These are phyloP conservation scores for Paradoxurus hermaphroditus DNA, from an alignment of 2,113 vertebrate species.

Conservation along the genomic window DNA sequence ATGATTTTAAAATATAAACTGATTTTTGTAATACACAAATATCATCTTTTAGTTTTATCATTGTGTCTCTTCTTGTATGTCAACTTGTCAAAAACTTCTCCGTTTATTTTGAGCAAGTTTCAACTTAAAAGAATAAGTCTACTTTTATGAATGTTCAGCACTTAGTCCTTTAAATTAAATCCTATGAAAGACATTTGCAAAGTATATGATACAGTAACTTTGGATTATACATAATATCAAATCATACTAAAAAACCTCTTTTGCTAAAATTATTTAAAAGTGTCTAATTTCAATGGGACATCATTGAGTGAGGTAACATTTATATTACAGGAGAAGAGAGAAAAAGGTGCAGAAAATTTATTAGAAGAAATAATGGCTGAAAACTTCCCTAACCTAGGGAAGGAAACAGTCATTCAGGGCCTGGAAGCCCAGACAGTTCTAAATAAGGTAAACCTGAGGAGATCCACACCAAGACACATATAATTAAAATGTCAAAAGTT, in stretches of 20 bases:
- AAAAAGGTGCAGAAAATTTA: neutral
- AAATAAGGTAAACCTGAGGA: neutral
- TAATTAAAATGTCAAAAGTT: neutral
- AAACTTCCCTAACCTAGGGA: neutral
- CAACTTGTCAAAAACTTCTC: slow-evolving; percentile 60
- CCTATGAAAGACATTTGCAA: neutral
- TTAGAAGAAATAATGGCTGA: neutral
- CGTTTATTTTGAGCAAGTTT: slow-evolving; percentile 47
- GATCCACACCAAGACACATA: neutral
- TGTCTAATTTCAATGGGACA: neutral
- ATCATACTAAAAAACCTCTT: neutral
- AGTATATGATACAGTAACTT: neutral
- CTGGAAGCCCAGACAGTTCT: neutral
- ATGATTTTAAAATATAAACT: slow-evolving; percentile 74
- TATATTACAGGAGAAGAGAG: neutral
- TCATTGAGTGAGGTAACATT: neutral
- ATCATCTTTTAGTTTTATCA: slow-evolving; percentile 59
- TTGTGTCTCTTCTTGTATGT: slow-evolving; percentile 59
- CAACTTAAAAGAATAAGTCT: slow-evolving; percentile 19
- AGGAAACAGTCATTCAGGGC: neutral
- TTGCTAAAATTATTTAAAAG: slow-evolving; percentile 29
- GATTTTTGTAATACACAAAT: slow-evolving; percentile 59
- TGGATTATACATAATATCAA: neutral
- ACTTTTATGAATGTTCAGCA: neutral
- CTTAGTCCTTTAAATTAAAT: slow-evolving; percentile 25